These are phyloP conservation scores for Hipparchia sbordonii DNA, from an alignment of 2,888 invertebrate genomes.

Conservation along the genomic window DNA sequence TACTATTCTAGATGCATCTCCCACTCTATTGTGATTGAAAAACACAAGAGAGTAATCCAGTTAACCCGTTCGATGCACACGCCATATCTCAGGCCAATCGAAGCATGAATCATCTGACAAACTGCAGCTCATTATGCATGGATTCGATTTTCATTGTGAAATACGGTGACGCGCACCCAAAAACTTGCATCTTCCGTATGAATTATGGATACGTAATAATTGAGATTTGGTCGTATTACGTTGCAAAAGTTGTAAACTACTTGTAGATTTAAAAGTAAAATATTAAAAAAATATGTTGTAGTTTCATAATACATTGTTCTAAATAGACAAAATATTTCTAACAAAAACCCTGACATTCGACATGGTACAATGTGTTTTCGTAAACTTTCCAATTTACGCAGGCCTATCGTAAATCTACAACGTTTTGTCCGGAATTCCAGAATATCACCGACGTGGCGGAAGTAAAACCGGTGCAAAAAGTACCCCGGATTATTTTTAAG, in stretches of 20 bases:
- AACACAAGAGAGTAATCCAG: slow-evolving; percentile 20
- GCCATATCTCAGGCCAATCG: slow-evolving; percentile 39
- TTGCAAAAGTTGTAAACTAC: background rate
- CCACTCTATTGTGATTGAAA: slow-evolving; percentile 4
- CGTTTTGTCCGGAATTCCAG: slow-evolving; percentile 68
- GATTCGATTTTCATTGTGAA: slow-evolving; percentile 35
- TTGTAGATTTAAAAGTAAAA: background rate
- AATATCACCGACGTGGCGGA: slow-evolving; percentile 56
- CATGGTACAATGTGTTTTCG: slow-evolving; percentile 56
- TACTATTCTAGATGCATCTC: background rate
- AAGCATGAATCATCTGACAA: slow-evolving; percentile 41
- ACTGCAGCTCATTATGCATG: slow-evolving; percentile 39
- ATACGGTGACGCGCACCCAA: slow-evolving; percentile 25
- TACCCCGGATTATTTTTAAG: slow-evolving; percentile 56
- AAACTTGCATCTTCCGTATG: slow-evolving; percentile 11
- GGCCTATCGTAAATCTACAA: slow-evolving; percentile 67
- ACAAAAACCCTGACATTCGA: slow-evolving; percentile 7
- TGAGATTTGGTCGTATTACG: background rate
- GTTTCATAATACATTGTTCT: too few relatives aligned
- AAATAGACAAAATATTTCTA: background rate
- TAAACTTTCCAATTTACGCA: slow-evolving; percentile 73
- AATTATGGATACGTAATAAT: background rate
- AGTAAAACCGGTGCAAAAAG: slow-evolving; percentile 45
- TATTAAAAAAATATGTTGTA: background rate
- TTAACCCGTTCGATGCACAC: slow-evolving; percentile 27